A percentile compares a stretch with the other conserved stretches of the same genome.
Conservation (phyloP, 2,888 invertebrate genomes). For the Cantharis flavilabris region DNA sequence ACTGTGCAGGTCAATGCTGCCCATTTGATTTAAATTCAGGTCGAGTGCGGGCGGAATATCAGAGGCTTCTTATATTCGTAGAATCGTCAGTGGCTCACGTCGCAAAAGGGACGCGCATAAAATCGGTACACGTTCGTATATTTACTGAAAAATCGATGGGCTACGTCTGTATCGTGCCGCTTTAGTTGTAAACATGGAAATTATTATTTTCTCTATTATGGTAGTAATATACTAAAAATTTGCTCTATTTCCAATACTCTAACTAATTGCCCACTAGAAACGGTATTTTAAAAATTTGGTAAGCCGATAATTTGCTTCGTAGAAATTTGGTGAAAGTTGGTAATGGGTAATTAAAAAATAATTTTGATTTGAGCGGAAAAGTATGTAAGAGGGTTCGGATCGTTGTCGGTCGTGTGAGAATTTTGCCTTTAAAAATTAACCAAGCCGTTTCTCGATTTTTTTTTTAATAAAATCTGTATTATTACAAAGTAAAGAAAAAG, state of each 20-base stretch:
- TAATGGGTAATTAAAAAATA: not conserved
- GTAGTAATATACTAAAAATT: not conserved
- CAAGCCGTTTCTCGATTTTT: not conserved
- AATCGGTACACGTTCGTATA: conserved; percentile 18
- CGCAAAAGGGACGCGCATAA: conserved; percentile 14
- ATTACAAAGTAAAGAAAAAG: conserved; percentile 3
- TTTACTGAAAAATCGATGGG: conserved; percentile 5
- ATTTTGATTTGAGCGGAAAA: not conserved
- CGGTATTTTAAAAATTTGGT: not conserved
- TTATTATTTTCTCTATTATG: not conserved
- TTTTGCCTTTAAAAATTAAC: not conserved
- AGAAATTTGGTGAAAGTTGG: not conserved
- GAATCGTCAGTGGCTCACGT: conserved; percentile 30
- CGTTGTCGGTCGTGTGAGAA: not conserved
- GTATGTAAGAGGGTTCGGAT: not conserved
- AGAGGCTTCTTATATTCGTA: conserved; percentile 19
- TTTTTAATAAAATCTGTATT: not conserved
- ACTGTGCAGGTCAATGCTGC: conserved; percentile 35
- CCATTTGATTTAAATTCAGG: conserved; percentile 46
- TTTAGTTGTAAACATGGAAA: not conserved
- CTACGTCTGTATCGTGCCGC: not conserved
- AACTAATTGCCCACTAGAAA: not conserved
- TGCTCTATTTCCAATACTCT: not conserved
- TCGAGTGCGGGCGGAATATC: conserved; percentile 45
- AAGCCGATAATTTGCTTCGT: not conserved